A percentile compares a stretch with the other conserved stretches of the same genome.
Conservation (phyloP, 2,113 vertebrate species). For the Lontra canadensis region DNA sequence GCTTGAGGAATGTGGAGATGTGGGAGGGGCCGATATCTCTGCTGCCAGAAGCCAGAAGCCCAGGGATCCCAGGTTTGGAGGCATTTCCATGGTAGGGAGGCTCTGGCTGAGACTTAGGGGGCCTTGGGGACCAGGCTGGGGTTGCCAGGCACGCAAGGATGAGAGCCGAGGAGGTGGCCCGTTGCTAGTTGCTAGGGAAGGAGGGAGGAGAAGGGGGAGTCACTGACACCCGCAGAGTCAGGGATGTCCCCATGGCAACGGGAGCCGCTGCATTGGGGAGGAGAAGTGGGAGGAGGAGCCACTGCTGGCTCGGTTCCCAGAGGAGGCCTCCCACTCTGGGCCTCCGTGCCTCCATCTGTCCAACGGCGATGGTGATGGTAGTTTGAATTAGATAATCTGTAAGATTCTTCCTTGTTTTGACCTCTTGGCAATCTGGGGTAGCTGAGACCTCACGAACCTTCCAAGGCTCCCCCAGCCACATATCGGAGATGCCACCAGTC, state of each 20-base stretch:
- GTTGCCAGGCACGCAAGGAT: conserved; percentile 61
- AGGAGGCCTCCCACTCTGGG: conserved; percentile 73
- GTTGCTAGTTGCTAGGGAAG: conserved; percentile 80
- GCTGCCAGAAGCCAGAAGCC: background rate
- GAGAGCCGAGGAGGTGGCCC: conserved; percentile 68
- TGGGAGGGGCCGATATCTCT: background rate
- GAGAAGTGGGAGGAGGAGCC: conserved; percentile 74
- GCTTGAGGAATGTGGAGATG: conserved; percentile 4
- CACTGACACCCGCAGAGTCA: conserved; percentile 56
- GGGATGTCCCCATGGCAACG: conserved; percentile 76
- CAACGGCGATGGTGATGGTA: background rate
- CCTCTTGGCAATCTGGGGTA: conserved; percentile 40
- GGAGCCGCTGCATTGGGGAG: conserved; percentile 47
- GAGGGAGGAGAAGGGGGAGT: conserved; percentile 56
- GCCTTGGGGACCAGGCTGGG: background rate
- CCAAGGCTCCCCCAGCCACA: background rate
- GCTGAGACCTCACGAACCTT: background rate
- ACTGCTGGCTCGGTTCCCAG: conserved; percentile 69
- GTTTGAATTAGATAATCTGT: conserved; percentile 52
- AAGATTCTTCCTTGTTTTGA: conserved; percentile 51
- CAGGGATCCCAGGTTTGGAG: background rate
- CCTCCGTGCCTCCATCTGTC: conserved; percentile 72
- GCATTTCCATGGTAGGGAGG: background rate
- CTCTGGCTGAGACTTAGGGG: background rate
- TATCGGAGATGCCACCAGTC: background rate